These are phyloP conservation scores for Aleiodes sp. DNA, from an alignment of 1,140 invertebrate species.

Conservation along the genomic window DNA sequence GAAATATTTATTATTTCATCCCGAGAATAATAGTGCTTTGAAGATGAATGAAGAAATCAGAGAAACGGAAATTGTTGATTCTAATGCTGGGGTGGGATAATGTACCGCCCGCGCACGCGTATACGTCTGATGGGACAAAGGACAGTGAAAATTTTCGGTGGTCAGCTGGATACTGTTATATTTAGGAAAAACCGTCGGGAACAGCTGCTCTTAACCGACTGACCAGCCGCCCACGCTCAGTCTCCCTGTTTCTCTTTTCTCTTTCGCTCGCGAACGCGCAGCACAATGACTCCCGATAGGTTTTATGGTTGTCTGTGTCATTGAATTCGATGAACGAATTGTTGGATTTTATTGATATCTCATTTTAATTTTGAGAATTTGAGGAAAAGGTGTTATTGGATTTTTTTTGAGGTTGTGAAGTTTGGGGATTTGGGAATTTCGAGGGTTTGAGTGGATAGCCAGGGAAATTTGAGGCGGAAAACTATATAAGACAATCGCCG, in stretches of 20 bases:
- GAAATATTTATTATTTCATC: neutral
- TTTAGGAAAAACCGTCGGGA: neutral
- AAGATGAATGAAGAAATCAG: neutral
- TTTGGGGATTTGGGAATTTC: too few relatives aligned
- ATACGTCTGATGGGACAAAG: slow-evolving; percentile 1
- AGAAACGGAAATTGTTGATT: neutral
- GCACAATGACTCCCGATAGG: slow-evolving; percentile 6
- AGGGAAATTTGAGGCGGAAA: too few relatives aligned
- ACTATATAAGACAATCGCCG: too few relatives aligned
- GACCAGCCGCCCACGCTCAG: slow-evolving; percentile 4
- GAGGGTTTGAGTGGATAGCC: too few relatives aligned
- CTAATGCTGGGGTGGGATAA: neutral
- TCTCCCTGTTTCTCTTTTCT: neutral
- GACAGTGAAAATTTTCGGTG: neutral
- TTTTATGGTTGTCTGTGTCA: neutral
- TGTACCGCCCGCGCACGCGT: neutral
- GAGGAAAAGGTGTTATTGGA: too few relatives aligned
- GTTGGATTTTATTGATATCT: slow-evolving; percentile 4
- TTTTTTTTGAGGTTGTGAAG: too few relatives aligned
- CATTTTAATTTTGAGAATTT: too few relatives aligned
- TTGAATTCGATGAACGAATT: neutral
- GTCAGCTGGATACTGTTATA: slow-evolving; percentile 13
- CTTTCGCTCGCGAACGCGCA: neutral
- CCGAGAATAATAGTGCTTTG: neutral
- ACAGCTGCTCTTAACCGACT: slow-evolving; percentile 13